Conservation (phyloP, 2,113 vertebrate genomes). For the Cardinalis cardinalis region DNA sequence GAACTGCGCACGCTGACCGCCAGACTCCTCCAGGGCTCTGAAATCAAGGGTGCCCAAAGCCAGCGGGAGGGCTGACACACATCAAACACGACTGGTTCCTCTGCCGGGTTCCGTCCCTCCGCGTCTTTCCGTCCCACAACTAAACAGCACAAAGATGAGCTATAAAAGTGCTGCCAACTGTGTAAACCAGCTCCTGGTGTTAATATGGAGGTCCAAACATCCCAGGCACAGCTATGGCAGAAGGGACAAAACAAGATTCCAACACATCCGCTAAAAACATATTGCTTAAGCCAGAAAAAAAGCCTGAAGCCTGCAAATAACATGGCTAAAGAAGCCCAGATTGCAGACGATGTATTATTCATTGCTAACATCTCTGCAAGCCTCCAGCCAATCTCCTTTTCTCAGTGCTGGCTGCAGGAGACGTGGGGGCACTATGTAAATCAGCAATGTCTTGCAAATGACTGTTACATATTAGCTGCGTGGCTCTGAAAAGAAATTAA, state of each 20-base stretch:
- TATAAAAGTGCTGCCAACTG: not conserved
- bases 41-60: not conserved
- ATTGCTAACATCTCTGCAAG: slow-evolving; percentile 4
- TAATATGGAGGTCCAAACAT: not conserved
- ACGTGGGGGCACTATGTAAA: slow-evolving; percentile 42
- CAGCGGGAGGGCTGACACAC: not conserved
- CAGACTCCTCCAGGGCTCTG: not conserved
- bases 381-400: slow-evolving; percentile 39
- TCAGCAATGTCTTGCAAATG: slow-evolving; percentile 41
- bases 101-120: not conserved
- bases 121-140: not conserved
- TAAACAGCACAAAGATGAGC: not conserved
- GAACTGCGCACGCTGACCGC: not conserved
- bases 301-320: not conserved
- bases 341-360: slow-evolving; percentile 63
- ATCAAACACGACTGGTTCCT: not conserved
- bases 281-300: slow-evolving; percentile 13
- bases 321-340: slow-evolving; percentile 30
- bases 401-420: slow-evolving; percentile 23
- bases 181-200: not conserved
- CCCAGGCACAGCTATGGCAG: not conserved
- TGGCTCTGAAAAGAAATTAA: slow-evolving; percentile 30
- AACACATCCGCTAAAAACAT: slow-evolving; percentile 1
- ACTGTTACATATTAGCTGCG: slow-evolving; percentile 30
- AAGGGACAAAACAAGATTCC: slow-evolving; percentile 27